Evolutionary conservation across 2,113 vertebrate species (phyloP).

Genomic region (Pithys albifrons): DNA sequence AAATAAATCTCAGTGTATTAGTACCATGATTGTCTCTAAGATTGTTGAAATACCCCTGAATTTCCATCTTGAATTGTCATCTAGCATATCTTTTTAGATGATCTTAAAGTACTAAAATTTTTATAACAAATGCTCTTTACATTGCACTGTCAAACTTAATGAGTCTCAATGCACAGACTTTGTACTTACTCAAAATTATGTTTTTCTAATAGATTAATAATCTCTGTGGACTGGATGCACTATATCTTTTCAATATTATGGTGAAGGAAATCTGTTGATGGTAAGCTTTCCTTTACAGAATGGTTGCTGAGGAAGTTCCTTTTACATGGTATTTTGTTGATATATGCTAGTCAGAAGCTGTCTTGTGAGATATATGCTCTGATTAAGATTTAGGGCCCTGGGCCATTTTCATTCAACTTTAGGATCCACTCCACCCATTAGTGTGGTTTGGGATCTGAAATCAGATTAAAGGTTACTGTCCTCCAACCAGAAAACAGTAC

Average conservation of each 20-base stretch:
- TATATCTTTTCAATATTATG: not conserved
- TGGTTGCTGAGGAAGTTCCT: not conserved
- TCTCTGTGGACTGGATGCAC: not conserved
- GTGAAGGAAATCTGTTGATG: not conserved
- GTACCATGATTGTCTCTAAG: not conserved
- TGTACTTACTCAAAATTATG: not conserved
- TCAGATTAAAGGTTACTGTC: not conserved
- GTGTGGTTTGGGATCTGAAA: not conserved
- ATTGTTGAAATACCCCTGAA: not conserved
- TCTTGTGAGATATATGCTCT: not conserved
- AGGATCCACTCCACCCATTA: not conserved
- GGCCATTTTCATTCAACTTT: not conserved
- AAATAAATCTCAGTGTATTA: not conserved
- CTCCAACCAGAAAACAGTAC: not conserved
- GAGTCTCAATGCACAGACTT: not conserved
- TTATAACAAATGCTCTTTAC: not conserved
- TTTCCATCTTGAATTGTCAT: not conserved
- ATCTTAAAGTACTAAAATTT: not conserved
- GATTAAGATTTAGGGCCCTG: not conserved
- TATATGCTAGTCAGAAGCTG: not conserved
- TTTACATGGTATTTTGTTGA: not conserved
- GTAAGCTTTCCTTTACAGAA: not conserved
- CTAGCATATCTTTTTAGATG: not conserved
- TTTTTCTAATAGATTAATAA: slow-evolving; percentile 2
- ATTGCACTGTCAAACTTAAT: slow-evolving; percentile 15